phyloP scores from a whole-genome alignment of 2,113 vertebrate genomes.

The Hippoglossus stenolepis region DNA sequence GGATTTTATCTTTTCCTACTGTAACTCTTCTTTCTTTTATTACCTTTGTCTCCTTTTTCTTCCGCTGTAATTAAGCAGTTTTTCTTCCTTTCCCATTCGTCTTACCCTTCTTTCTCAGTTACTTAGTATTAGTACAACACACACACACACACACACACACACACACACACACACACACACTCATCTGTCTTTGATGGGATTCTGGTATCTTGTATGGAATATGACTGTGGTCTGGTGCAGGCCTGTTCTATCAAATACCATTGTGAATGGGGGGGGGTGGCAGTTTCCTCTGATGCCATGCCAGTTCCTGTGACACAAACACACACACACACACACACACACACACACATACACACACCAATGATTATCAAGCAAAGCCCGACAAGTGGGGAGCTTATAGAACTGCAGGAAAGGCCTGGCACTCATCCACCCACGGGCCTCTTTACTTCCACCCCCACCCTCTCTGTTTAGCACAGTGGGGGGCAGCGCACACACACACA shows the following conservation, averaged over 20 bases:
- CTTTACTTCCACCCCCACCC: slow-evolving; percentile 55
- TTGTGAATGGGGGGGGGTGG: slow-evolving; percentile 59
- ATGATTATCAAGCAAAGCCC: slow-evolving; percentile 69
- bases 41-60: slow-evolving; percentile 15
- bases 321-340: slow-evolving; percentile 1
- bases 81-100: slow-evolving; percentile 10
- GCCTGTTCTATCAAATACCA: slow-evolving; percentile 72
- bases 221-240: slow-evolving; percentile 51
- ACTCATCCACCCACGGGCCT: slow-evolving; percentile 64
- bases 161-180: slow-evolving; percentile 12
- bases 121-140: slow-evolving; percentile 6
- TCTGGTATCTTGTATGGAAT: slow-evolving; percentile 37
- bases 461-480: slow-evolving; percentile 66
- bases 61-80: background rate
- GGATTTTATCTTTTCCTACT: background rate
- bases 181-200: slow-evolving; percentile 64
- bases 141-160: background rate
- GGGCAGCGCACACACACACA: slow-evolving; percentile 44
- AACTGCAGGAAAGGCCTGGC: slow-evolving; percentile 66
- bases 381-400: slow-evolving; percentile 70
- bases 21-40: background rate
- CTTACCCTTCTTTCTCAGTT: slow-evolving; percentile 25
- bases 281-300: slow-evolving; percentile 65
- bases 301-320: slow-evolving; percentile 51
- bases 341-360: slow-evolving; percentile 14